phyloP scores from a whole-genome alignment of 2,797 vertebrate genomes.

The Natrix natrix region DNA sequence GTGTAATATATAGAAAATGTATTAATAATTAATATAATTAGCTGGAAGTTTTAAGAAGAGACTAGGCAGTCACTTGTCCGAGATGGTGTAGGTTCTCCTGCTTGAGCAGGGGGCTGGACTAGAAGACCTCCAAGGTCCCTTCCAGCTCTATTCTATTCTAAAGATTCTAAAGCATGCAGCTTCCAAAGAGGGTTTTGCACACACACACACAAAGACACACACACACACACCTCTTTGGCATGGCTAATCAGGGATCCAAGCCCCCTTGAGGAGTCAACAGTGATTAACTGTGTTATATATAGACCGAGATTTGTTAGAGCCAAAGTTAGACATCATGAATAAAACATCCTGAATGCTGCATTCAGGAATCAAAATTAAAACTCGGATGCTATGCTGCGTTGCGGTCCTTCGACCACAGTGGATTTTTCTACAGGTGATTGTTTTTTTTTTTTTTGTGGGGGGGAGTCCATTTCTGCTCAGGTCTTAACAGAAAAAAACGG shows the following conservation, averaged over 20 bases:
- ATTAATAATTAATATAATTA: no score
- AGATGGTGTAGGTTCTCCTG: no score
- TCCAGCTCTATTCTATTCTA: no score
- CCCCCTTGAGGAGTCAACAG: slow-evolving; percentile 65
- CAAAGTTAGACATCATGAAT: slow-evolving; percentile 73
- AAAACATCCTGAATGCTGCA: slow-evolving; percentile 69
- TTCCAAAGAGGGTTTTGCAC: slow-evolving; percentile 12
- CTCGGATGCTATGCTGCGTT: slow-evolving; percentile 19
- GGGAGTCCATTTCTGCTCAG: neutral
- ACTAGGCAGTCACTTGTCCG: no score
- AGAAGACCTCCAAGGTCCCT: no score
- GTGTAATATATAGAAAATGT: no score
- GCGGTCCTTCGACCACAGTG: slow-evolving; percentile 2
- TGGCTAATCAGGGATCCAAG: slow-evolving; percentile 70
- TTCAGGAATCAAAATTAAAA: slow-evolving; percentile 56
- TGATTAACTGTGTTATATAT: slow-evolving; percentile 78
- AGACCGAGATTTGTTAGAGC: slow-evolving; percentile 65
- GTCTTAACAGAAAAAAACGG: neutral
- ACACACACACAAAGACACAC: neutral
- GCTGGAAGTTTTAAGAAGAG: no score
- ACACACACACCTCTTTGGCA: slow-evolving; percentile 26
- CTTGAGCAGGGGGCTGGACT: no score
- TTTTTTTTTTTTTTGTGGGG: no score
- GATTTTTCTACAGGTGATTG: neutral
- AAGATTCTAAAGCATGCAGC: neutral